These are phyloP conservation scores for Heliconius nattereri DNA, from an alignment of 1,140 invertebrate species.

Conservation along the genomic window DNA sequence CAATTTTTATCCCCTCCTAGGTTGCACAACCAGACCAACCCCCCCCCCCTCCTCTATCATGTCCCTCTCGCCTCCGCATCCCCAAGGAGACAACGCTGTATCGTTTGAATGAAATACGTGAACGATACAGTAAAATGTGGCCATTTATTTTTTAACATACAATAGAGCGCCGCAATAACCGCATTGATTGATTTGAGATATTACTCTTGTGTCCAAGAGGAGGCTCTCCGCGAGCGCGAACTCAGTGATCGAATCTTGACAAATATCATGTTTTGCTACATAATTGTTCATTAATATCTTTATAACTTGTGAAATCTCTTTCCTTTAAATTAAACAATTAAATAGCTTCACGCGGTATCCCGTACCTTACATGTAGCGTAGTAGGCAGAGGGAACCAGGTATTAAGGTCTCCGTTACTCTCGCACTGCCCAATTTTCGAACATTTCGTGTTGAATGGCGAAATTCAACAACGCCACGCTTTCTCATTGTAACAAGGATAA, in stretches of 20 bases:
- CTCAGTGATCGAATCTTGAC: background rate
- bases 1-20: slow-evolving; percentile 32
- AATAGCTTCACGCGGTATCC: too few relatives aligned
- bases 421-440: too few relatives aligned
- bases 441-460: too few relatives aligned
- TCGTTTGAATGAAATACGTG: slow-evolving; percentile 31
- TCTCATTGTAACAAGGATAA: background rate
- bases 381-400: too few relatives aligned
- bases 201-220: background rate
- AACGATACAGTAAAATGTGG: slow-evolving; percentile 19
- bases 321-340: background rate
- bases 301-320: background rate
- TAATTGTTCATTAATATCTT: background rate
- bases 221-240: too few relatives aligned
- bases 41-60: background rate
- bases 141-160: slow-evolving; percentile 18
- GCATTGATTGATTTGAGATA: slow-evolving; percentile 2
- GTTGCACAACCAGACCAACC: background rate
- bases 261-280: background rate
- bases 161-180: slow-evolving; percentile 9
- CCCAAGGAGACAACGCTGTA: slow-evolving; percentile 24
- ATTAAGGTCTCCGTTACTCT: too few relatives aligned
- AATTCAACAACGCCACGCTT: too few relatives aligned
- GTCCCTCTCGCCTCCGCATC: background rate
- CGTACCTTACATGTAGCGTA: too few relatives aligned